phyloP scores from a whole-genome alignment of 2,113 vertebrate species.

The Bubo blakistoni region DNA sequence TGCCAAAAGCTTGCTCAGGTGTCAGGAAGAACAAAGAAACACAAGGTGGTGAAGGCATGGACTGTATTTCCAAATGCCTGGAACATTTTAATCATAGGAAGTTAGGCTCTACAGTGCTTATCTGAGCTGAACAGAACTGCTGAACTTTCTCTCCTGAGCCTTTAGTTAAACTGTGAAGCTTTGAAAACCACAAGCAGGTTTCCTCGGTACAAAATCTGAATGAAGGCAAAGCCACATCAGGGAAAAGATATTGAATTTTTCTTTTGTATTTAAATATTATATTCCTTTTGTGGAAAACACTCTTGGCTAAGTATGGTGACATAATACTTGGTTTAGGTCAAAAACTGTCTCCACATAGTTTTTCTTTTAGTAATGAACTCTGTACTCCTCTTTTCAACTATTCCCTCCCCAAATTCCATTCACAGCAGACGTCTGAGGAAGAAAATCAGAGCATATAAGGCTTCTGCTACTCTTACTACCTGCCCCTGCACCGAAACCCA shows the following conservation, averaged over 20 bases:
- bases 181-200: neutral
- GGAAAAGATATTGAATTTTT: neutral
- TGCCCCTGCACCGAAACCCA: neutral
- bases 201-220: neutral
- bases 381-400: neutral
- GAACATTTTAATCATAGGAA: slow-evolving; percentile 13
- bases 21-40: neutral
- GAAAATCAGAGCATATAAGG: neutral
- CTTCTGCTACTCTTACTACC: neutral
- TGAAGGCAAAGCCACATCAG: neutral
- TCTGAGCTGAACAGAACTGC: neutral
- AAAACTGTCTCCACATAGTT: neutral
- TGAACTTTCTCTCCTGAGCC: neutral
- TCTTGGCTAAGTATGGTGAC: neutral
- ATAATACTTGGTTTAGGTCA: neutral
- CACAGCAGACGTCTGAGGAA: neutral
- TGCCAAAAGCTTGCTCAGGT: neutral
- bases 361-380: neutral
- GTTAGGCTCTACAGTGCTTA: neutral
- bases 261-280: neutral
- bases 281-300: neutral
- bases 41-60: accelerated
- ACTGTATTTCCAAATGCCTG: neutral
- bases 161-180: neutral
- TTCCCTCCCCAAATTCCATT: neutral